These are phyloP conservation scores for Phacellophora camtschatica DNA, from an alignment of 30 jellyfish, hydroid and myxozoan genomes.

Conservation along the genomic window DNA sequence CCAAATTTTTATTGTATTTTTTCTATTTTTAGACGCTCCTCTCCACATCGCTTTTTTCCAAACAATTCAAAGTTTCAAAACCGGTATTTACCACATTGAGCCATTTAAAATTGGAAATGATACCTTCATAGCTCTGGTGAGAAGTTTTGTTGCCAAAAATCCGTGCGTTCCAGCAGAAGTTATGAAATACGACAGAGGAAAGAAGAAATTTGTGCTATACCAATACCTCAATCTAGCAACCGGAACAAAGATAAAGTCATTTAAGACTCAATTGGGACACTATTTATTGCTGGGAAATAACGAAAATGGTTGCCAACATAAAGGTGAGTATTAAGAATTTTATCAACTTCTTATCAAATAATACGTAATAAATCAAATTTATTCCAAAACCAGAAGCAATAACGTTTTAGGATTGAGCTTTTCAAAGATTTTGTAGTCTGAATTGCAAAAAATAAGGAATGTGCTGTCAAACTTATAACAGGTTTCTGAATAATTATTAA, in stretches of 20 bases:
- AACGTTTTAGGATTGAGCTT: too few relatives aligned
- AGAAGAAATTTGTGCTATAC: neutral
- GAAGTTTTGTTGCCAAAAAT: neutral
- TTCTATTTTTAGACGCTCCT: slow-evolving; percentile 15
- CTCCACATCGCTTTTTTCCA: slow-evolving; percentile 31
- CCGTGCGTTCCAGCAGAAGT: neutral
- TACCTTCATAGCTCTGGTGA: slow-evolving; percentile 42
- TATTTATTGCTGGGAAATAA: slow-evolving; percentile 50
- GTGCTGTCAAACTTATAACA: too few relatives aligned
- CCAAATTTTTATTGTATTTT: neutral
- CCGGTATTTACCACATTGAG: slow-evolving; percentile 26
- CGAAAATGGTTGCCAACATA: slow-evolving; percentile 5
- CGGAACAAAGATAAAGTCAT: slow-evolving; percentile 32
- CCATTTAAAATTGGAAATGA: slow-evolving; percentile 33
- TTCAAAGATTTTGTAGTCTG: too few relatives aligned
- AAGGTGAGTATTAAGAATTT: too few relatives aligned
- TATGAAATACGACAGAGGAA: neutral
- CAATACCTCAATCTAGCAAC: slow-evolving; percentile 50
- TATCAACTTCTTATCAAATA: too few relatives aligned
- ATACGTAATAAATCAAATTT: too few relatives aligned
- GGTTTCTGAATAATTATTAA: too few relatives aligned
- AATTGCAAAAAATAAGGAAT: too few relatives aligned
- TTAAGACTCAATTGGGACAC: neutral
- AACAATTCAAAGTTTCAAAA: slow-evolving; percentile 19
- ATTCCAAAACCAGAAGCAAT: too few relatives aligned